Evolutionary conservation across 2,888 invertebrate genomes (phyloP).

Genomic region (Caenorhabditis uteleia): DNA sequence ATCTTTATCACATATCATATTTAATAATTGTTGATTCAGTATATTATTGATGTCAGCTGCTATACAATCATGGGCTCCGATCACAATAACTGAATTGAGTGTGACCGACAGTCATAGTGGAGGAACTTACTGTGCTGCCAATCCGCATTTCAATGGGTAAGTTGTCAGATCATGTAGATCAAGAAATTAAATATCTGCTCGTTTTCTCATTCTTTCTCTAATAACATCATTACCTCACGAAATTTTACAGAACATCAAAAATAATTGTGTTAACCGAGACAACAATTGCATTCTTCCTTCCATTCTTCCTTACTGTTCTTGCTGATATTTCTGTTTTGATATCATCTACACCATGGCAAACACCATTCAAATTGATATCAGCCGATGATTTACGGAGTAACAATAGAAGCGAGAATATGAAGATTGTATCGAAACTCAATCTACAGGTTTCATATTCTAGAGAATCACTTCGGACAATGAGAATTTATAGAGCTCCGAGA

Average conservation of each 20-base stretch:
- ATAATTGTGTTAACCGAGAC: constrained; percentile 30
- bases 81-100: constrained; percentile 48
- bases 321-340: constrained; percentile 50
- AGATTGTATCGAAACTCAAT: constrained; percentile 44
- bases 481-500: constrained; percentile 35
- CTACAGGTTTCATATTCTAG: constrained; percentile 8
- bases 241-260: constrained; percentile 19
- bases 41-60: constrained; percentile 29
- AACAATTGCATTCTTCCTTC: constrained; percentile 48
- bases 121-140: constrained; percentile 44
- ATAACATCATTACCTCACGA: background rate
- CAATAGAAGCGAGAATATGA: constrained; percentile 34
- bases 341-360: constrained; percentile 38
- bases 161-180: background rate
- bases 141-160: constrained; percentile 36
- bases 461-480: background rate
- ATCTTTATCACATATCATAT: background rate
- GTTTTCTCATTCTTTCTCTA: background rate
- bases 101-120: constrained; percentile 25
- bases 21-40: constrained; percentile 6
- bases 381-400: constrained; percentile 36
- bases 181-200: too few relatives aligned
- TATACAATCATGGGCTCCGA: constrained; percentile 46
- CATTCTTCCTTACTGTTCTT: constrained; percentile 47
- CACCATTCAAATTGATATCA: constrained; percentile 39